Evolutionary conservation across 1,140 invertebrate species (phyloP).

Genomic region (Lepidurus apus): DNA sequence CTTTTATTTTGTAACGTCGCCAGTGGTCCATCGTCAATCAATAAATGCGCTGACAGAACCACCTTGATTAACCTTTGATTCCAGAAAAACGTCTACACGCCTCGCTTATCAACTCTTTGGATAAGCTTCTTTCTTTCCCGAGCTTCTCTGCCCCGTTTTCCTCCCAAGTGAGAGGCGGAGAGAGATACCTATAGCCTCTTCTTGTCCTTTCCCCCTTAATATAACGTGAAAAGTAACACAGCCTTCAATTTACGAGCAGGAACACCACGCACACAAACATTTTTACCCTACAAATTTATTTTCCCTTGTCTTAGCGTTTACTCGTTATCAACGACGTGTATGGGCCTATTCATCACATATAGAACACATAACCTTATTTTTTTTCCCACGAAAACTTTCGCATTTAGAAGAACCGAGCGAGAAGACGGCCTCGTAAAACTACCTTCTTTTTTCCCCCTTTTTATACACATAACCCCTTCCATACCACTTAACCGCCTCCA

Average conservation of each 20-base stretch:
- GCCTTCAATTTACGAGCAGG: no score
- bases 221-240: not conserved
- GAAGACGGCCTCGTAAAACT: not conserved
- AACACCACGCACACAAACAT: no score
- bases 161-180: not conserved
- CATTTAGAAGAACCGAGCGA: not conserved
- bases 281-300: no score
- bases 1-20: not conserved
- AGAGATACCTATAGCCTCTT: not conserved
- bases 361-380: not conserved
- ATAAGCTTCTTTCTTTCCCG: not conserved
- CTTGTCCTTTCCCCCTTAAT: not conserved
- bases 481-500: constrained; percentile 1
- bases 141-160: not conserved
- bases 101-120: constrained; percentile 19
- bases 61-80: constrained; percentile 22
- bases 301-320: not conserved
- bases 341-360: not conserved
- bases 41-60: constrained; percentile 4
- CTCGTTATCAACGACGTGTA: not conserved
- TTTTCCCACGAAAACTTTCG: not conserved
- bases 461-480: constrained; percentile 5
- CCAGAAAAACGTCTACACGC: constrained; percentile 15
- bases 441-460: not conserved
- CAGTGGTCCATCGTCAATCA: constrained; percentile 11